Conservation (phyloP, 2,797 vertebrate genomes). For the Clarias platycephalus region DNA sequence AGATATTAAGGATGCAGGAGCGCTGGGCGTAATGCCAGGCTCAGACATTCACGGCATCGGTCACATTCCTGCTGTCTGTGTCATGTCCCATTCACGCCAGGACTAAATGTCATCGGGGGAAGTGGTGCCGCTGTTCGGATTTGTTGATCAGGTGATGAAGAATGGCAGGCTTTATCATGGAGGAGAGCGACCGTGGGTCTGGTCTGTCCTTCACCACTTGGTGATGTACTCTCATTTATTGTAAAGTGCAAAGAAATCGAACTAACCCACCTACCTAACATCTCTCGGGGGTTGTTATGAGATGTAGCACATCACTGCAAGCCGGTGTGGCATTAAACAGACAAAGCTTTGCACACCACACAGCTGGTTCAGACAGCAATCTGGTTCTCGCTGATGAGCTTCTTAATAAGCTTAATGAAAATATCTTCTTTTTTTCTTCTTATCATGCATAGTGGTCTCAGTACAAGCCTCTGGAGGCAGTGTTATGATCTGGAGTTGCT, state of each 20-base stretch:
- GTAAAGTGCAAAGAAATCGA: not conserved
- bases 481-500: too few species aligned
- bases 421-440: not conserved
- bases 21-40: not conserved
- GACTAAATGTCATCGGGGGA: conserved; percentile 9
- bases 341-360: not conserved
- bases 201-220: not conserved
- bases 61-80: conserved; percentile 22
- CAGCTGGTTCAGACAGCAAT: not conserved
- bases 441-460: too few species aligned
- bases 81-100: not conserved
- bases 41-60: not conserved
- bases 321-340: not conserved
- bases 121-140: not conserved
- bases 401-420: not conserved
- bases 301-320: conserved; percentile 16
- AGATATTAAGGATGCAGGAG: not conserved
- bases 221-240: not conserved
- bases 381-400: not conserved
- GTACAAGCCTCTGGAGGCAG: too few species aligned
- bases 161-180: not conserved
- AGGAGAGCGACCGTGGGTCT: not conserved
- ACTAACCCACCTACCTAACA: not conserved
- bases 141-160: conserved; percentile 1
- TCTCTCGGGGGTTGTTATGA: conserved; percentile 23